Base-by-base conservation (phyloP, 2,113 vertebrate species). In the Pipa parva region DNA sequence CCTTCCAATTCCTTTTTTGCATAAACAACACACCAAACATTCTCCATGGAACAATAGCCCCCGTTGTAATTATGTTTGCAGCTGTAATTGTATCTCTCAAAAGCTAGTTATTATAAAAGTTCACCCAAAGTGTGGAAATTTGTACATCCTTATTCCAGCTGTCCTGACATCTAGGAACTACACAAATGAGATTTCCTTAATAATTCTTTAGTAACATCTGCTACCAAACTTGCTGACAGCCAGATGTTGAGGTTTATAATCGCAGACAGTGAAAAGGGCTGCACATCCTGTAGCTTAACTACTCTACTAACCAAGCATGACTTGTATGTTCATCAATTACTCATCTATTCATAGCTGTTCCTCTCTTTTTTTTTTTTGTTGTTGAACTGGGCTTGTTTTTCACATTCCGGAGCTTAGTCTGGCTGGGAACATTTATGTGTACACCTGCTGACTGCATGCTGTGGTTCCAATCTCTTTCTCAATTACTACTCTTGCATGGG, bases 191-290 rank as follows among this genome's bases (percentile, higher is more conserved):
- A 2, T 60, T 63, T 79, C 31, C 51, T 37, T 36, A 72, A 65
- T 76, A 68, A 70, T 74, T 80, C 56, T 75, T 71, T 50, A 48
- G 76, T 45, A 77, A 73, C 61, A 75, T 77, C 71, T 82, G 75
- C 70, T 66, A 58, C 60, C 26, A 74, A 77, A 79, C 70, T 77
- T 74, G 46, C 13, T 73, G 76, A 76, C 60, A 78, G 76, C 78
- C 85, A 88, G 87, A 83, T 92, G 86, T 78, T 78, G 77, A 79
- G 73, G 69, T 81, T 75, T 83, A 76, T 80, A 83, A 81, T 85
- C 48, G 72, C 24, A 74, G 74, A 49, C 57, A 66, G 29, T 56
- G 60, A 75, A 69, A 74, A 58, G 4, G 42, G 63, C 54, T 79
- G 76, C 78, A 76, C 26, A 49, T 80, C 76, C 78, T 79, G 22